Evolutionary conservation across 2,888 invertebrate species (phyloP), one percentile per base, ranked within the genome.

Genomic region (Acrobasis repandana): DNA sequence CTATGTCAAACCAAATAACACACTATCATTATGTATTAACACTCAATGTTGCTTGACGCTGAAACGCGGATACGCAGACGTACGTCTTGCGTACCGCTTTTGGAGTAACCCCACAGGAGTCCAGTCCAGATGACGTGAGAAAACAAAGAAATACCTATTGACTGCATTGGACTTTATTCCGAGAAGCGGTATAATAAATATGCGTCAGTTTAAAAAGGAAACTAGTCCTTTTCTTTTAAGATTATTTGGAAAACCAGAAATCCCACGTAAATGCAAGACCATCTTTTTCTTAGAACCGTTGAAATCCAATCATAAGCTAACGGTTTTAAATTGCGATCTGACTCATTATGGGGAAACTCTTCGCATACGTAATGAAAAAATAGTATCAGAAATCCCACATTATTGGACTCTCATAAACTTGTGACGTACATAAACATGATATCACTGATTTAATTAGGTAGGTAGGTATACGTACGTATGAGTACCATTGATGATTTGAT

Each of bases 371-470:
- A 48, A 3, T n/a, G 9, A 15, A 15, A 52, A n/a, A n/a, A n/a
- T n/a, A n/a, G 34, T 34, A 34, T 6, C 28, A 49, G 28, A 20
- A 52, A 38, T 18, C 18, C 36, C 16, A 16, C 38, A 43, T 20
- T 54, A 43, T 18, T n/a, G n/a, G 18, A 9, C 36, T 36, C 52
- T 20, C 54, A 8, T 28, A 28, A 28, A 28, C 28, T n/a, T 8
- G 38, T 54, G 54, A 54, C 54, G 54, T 20, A 54, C 38, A 54
- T 20, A 14, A 20, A 52, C 16, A 54, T 54, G 54, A 54, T 54
- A 9, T 54, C 38, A 54, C 38, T 15, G 16, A 36, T 52, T 52
- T 52, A 16, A 54, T 38, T 18, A 11, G n/a, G 11, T 11, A n/a
- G n/a, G n/a, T n/a, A n/a, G n/a, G n/a, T n/a, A n/a, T n/a, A n/a